A percentile compares a stretch with the other conserved stretches of the same genome.
Evolutionary conservation across 2,113 vertebrate species (phyloP).

Genomic region (Corydoras maculifer): DNA sequence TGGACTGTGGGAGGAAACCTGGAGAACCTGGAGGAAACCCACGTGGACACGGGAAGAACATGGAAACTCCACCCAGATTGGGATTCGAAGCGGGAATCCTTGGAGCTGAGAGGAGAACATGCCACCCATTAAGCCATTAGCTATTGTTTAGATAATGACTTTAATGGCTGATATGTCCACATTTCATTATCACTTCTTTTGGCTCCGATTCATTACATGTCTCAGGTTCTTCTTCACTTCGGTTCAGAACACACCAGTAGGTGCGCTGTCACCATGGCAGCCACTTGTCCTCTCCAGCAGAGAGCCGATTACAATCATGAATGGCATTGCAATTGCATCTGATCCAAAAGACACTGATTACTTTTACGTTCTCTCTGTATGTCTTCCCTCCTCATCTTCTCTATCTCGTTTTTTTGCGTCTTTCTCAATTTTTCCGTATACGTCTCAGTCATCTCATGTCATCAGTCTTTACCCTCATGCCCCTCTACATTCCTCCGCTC

Average conservation of each 20-base stretch:
- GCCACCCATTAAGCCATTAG: no score
- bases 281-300: constrained; percentile 13
- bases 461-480: constrained; percentile 29
- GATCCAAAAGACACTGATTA: constrained; percentile 42
- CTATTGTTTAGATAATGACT: no score
- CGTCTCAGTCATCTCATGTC: constrained; percentile 11
- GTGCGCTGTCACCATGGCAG: constrained; percentile 37
- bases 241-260: constrained; percentile 26
- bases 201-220: not conserved
- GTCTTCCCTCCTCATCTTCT: not conserved
- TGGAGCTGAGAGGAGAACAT: no score
- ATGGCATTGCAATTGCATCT: constrained; percentile 32
- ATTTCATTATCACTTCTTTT: not conserved
- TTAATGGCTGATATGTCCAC: not conserved
- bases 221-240: not conserved
- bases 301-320: constrained; percentile 39
- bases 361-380: constrained; percentile 13
- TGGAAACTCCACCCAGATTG: no score
- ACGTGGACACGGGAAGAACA: no score
- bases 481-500: not conserved
- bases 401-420: not conserved
- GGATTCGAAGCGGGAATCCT: no score
- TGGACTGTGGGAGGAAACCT: no score
- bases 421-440: not conserved
- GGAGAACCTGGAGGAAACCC: no score